Evolutionary conservation across 2,888 invertebrate species (phyloP).

Genomic region (Syritta pipiens): DNA sequence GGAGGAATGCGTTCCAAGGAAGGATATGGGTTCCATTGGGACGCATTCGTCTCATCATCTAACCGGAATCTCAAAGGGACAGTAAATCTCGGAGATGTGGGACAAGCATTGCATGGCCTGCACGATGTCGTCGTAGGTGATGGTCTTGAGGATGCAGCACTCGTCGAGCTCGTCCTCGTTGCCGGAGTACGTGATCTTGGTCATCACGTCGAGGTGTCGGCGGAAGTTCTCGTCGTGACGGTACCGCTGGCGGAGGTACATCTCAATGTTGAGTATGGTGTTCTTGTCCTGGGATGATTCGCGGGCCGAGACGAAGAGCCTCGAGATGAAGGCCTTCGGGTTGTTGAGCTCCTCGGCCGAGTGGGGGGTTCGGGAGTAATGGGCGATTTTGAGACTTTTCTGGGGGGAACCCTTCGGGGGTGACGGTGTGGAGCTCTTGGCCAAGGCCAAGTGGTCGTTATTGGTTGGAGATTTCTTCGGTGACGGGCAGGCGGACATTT

Average conservation of each 20-base stretch:
- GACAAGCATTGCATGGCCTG: conserved; percentile 73
- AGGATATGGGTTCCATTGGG: not conserved
- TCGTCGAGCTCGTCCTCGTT: not conserved
- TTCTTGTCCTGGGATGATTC: not conserved
- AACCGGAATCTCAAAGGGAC: conserved; percentile 72
- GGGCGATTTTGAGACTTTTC: too few species aligned
- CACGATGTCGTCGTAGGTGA: conserved; percentile 74
- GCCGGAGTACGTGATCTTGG: conserved; percentile 4
- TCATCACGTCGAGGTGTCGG: conserved; percentile 14
- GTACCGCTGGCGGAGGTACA: conserved; percentile 72
- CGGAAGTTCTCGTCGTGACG: conserved; percentile 68
- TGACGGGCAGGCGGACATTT: too few species aligned
- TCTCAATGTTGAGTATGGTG: conserved; percentile 19
- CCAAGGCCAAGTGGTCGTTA: too few species aligned
- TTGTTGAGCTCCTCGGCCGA: not conserved
- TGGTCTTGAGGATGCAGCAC: not conserved
- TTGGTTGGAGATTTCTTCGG: too few species aligned
- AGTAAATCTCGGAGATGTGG: conserved; percentile 72
- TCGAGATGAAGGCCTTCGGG: conserved; percentile 3
- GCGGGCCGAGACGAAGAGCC: conserved; percentile 14
- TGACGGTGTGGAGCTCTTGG: too few species aligned
- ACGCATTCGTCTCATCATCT: conserved; percentile 12
- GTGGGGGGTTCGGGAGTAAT: too few species aligned
- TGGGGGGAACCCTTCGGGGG: too few species aligned
- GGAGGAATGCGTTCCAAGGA: not conserved